Conservation (phyloP, 2,113 vertebrate genomes). For the Crypturellus undulatus region DNA sequence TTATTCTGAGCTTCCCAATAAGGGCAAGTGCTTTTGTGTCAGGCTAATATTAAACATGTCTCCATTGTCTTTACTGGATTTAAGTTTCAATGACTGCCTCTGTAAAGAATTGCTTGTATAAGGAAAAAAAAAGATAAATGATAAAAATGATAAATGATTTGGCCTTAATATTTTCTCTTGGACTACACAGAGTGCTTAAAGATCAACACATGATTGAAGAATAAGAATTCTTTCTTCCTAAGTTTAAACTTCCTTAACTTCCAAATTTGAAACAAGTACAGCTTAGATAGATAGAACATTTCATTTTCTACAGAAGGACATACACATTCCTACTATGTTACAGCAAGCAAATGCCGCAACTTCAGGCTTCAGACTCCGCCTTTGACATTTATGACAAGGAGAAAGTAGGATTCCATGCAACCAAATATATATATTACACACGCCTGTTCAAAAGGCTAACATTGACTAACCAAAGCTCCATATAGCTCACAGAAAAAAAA, state of each 20-base stretch:
- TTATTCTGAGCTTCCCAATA: neutral
- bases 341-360: neutral
- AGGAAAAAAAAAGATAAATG: neutral
- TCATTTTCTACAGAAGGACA: neutral
- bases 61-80: neutral
- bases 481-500: neutral
- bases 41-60: neutral
- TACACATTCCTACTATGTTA: neutral
- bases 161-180: neutral
- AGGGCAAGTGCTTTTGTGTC: neutral
- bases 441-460: neutral
- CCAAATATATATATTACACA: neutral
- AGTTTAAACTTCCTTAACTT: neutral
- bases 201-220: neutral
- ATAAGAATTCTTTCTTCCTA: neutral
- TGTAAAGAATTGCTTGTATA: neutral
- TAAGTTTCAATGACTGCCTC: neutral
- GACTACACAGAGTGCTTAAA: neutral
- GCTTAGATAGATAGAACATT: neutral
- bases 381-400: slow-evolving; percentile 14
- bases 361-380: neutral
- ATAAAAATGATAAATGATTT: neutral
- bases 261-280: neutral
- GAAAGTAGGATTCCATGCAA: neutral
- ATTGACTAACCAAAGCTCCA: slow-evolving; percentile 34